Evolutionary conservation across 1,140 invertebrate species (phyloP).

Genomic region (Heliothis virescens): DNA sequence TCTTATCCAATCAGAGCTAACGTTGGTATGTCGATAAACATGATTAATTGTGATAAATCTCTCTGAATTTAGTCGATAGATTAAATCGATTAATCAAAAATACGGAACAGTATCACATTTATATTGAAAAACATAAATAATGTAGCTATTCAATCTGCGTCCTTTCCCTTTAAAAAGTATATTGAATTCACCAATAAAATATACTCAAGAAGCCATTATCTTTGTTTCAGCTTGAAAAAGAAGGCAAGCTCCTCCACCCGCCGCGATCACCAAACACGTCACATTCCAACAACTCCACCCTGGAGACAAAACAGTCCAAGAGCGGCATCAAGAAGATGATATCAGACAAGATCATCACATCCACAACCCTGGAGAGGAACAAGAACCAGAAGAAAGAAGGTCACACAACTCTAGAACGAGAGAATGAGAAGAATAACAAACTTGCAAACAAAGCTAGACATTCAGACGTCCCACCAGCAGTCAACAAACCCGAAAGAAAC

Average conservation of each 20-base stretch:
- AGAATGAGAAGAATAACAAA: slow-evolving; percentile 85
- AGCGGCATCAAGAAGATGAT: slow-evolving; percentile 84
- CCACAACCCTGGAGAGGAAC: slow-evolving; percentile 82
- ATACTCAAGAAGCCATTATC: not conserved
- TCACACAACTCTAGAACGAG: slow-evolving; percentile 83
- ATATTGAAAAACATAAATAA: not conserved
- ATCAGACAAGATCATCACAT: slow-evolving; percentile 81
- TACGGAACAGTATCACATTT: not conserved
- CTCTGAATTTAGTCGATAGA: not conserved
- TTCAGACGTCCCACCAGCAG: slow-evolving; percentile 66
- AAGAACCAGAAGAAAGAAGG: slow-evolving; percentile 86
- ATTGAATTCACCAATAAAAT: not conserved
- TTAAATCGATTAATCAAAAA: too few relatives aligned
- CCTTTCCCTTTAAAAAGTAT: not conserved
- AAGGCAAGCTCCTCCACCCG: slow-evolving; percentile 78
- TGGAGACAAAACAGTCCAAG: slow-evolving; percentile 81
- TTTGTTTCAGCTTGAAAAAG: slow-evolving; percentile 82
- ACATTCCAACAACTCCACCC: slow-evolving; percentile 83
- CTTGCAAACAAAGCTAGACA: slow-evolving; percentile 74
- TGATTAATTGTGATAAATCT: not conserved
- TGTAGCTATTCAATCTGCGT: too few relatives aligned
- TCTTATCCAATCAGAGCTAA: not conserved
- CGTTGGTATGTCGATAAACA: not conserved
- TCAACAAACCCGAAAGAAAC: slow-evolving; percentile 79
- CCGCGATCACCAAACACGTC: slow-evolving; percentile 80